These are phyloP conservation scores for Brachyrhaphis roseni DNA, from an alignment of 2,797 vertebrate genomes.

Conservation along the genomic window DNA sequence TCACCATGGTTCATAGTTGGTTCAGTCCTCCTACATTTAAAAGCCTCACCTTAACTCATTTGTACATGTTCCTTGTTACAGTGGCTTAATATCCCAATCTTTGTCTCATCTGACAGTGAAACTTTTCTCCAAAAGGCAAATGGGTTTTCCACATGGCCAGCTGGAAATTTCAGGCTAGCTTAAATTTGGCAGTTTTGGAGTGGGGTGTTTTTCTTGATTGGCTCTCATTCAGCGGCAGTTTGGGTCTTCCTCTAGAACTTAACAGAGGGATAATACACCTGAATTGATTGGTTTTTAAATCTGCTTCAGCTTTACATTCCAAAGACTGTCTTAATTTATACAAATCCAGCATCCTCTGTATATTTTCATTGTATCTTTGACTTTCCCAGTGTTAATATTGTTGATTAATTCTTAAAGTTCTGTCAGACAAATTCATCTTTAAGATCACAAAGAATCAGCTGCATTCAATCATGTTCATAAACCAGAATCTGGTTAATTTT, in stretches of 20 bases:
- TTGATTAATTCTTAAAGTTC: not conserved
- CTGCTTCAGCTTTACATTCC: not conserved
- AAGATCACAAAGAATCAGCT: not conserved
- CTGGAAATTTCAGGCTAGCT: not conserved
- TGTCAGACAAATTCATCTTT: not conserved
- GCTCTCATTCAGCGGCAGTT: not conserved
- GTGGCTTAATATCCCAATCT: not conserved
- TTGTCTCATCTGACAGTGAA: not conserved
- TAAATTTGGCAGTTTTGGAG: not conserved
- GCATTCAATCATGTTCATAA: not conserved
- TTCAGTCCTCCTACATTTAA: not conserved
- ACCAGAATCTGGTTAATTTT: not conserved
- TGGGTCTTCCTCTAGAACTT: not conserved
- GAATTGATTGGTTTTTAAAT: not conserved
- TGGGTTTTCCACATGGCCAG: not conserved
- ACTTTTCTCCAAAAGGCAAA: not conserved
- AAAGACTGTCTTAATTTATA: not conserved
- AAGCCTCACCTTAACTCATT: not conserved
- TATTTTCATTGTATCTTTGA: not conserved
- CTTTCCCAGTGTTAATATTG: not conserved
- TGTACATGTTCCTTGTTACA: not conserved
- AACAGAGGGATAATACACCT: not conserved
- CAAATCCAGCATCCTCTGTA: not conserved
- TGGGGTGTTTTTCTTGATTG: not conserved
- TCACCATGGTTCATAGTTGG: not conserved